These are phyloP conservation scores for Cuculus canorus DNA, from an alignment of 2,797 vertebrate genomes.

Conservation along the genomic window DNA sequence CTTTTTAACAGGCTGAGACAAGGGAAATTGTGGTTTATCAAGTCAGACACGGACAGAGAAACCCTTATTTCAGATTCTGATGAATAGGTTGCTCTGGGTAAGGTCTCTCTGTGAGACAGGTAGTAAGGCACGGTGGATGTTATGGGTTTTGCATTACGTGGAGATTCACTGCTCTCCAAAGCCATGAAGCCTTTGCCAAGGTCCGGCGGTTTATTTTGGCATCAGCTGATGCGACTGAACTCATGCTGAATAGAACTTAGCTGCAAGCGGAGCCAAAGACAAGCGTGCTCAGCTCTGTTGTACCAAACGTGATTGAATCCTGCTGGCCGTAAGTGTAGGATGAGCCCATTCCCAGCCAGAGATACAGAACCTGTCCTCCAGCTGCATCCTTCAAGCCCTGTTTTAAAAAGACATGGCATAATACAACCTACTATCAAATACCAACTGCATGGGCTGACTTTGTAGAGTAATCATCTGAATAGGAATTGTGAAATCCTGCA, in stretches of 20 bases:
- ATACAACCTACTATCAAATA: neutral
- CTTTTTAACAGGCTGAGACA: neutral
- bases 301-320: neutral
- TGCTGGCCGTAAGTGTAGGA: neutral
- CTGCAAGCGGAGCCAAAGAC: neutral
- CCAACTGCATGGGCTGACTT: neutral
- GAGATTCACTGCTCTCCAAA: neutral
- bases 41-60: neutral
- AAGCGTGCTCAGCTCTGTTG: neutral
- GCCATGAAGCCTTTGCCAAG: conserved; percentile 4
- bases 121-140: neutral
- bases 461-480: neutral
- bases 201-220: conserved; percentile 34
- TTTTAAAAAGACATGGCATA: neutral
- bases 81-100: neutral
- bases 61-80: neutral
- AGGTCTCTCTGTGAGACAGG: neutral
- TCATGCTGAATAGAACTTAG: neutral
- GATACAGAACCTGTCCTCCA: neutral
- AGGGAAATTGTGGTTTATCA: conserved; percentile 1
- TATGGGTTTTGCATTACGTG: neutral
- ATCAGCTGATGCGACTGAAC: neutral
- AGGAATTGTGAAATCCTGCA: neutral
- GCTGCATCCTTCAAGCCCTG: neutral
- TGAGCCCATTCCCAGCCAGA: neutral